These are phyloP conservation scores for Hedychridium roseum DNA, from an alignment of 2,888 invertebrate species.

Conservation along the genomic window DNA sequence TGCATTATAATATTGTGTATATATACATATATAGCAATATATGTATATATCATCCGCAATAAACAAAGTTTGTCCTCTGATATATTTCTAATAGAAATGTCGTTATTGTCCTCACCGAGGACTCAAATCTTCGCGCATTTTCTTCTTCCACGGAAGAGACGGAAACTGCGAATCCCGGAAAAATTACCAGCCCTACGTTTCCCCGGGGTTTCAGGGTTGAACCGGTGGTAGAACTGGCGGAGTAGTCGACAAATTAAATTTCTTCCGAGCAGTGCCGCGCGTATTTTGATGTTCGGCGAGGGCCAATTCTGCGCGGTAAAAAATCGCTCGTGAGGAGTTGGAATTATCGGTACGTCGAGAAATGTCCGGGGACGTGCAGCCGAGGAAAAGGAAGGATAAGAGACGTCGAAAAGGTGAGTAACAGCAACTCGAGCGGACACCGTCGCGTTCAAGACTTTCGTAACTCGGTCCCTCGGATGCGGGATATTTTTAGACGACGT, in stretches of 20 bases:
- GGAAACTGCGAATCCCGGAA: too few relatives aligned
- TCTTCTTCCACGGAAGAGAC: background rate
- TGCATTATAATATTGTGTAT: constrained; percentile 46
- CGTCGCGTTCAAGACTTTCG: constrained; percentile 34
- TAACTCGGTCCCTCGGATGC: constrained; percentile 37
- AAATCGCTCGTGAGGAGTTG: constrained; percentile 2
- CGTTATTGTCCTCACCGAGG: too few relatives aligned
- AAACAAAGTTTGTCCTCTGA: constrained; percentile 36
- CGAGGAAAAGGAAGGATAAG: constrained; percentile 86
- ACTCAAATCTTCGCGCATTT: background rate
- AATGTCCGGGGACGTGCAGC: constrained; percentile 89
- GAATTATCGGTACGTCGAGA: constrained; percentile 50
- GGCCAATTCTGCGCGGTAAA: constrained; percentile 13
- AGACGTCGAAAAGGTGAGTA: constrained; percentile 79
- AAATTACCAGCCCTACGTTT: background rate
- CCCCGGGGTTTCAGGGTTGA: background rate
- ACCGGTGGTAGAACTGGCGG: constrained; percentile 14
- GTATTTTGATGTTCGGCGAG: constrained; percentile 31
- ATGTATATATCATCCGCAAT: constrained; percentile 42
- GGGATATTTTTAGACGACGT: constrained; percentile 50
- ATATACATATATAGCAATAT: too few relatives aligned
- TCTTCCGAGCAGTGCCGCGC: constrained; percentile 22
- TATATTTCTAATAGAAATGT: too few relatives aligned
- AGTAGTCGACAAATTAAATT: constrained; percentile 33
- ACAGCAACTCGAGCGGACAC: constrained; percentile 6